Percentiles rank a stretch among this genome's conserved stretches.
These are phyloP conservation scores for Thermophis baileyi DNA, from an alignment of 2,113 vertebrate species.

Conservation along the genomic window DNA sequence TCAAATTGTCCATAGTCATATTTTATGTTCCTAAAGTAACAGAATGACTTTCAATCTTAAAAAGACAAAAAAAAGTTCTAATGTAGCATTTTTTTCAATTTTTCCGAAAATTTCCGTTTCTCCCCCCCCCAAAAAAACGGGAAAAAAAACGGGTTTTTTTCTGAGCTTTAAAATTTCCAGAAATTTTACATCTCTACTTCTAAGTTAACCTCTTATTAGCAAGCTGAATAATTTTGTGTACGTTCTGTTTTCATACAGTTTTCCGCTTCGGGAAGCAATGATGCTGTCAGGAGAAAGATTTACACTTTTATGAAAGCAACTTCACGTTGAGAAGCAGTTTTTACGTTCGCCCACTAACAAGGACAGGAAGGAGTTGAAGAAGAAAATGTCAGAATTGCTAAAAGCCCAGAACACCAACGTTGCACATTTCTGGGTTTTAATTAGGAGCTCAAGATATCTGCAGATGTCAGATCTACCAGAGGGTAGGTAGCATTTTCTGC, in stretches of 20 bases:
- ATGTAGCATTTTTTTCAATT: too few species aligned
- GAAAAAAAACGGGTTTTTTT: too few species aligned
- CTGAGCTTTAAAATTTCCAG: too few species aligned
- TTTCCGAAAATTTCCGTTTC: too few species aligned
- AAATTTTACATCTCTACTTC: too few species aligned
- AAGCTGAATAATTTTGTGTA: neutral
- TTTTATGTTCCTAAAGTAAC: too few species aligned
- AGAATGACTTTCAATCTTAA: too few species aligned
- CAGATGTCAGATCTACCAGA: neutral
- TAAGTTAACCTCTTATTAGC: neutral
- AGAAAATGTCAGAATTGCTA: neutral
- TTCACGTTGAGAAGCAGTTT: neutral
- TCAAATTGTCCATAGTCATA: too few species aligned
- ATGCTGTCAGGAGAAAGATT: neutral
- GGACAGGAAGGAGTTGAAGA: neutral
- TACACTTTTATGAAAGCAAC: neutral
- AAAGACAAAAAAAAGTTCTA: too few species aligned
- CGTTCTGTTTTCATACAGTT: neutral
- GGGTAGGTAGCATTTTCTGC: neutral
- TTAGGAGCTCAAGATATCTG: neutral
- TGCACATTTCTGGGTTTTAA: neutral
- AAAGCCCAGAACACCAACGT: neutral
- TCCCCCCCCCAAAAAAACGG: too few species aligned
- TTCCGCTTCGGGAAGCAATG: neutral
- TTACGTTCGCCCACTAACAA: neutral